These are phyloP conservation scores for Eupithecia tripunctaria DNA, from an alignment of 2,888 invertebrate species.

Conservation along the genomic window DNA sequence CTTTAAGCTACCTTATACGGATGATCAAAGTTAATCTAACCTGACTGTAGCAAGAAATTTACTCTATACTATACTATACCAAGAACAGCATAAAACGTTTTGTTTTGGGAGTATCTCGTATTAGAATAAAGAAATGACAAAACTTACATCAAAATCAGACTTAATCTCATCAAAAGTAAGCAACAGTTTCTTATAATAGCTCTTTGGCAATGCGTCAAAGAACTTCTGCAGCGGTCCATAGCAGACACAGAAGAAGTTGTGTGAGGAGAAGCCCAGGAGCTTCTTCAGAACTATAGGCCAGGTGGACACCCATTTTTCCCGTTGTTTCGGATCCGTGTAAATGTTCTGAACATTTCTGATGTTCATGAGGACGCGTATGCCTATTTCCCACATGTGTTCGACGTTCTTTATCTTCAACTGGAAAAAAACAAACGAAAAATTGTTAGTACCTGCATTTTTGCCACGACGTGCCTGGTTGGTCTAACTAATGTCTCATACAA, in stretches of 20 bases:
- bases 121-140: background rate
- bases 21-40: background rate
- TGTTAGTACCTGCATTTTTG: background rate
- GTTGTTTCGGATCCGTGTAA: constrained; percentile 86
- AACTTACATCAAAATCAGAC: constrained; percentile 83
- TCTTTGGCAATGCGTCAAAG: constrained; percentile 83
- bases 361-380: constrained; percentile 83
- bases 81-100: background rate
- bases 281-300: constrained; percentile 87
- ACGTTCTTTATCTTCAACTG: constrained; percentile 87
- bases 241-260: constrained; percentile 86
- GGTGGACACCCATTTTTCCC: constrained; percentile 85
- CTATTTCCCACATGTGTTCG: constrained; percentile 86
- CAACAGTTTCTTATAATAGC: constrained; percentile 81
- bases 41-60: background rate
- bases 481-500: background rate
- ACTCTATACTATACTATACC: background rate
- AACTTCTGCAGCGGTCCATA: constrained; percentile 87
- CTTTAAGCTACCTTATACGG: too few species aligned
- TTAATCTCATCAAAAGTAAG: constrained; percentile 84
- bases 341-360: constrained; percentile 87
- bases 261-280: constrained; percentile 85
- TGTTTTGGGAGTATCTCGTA: background rate
- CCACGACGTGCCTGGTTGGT: background rate
- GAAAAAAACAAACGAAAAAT: constrained; percentile 35